Conservation (phyloP, 2,888 invertebrate genomes). For the Anaspis maculata region DNA sequence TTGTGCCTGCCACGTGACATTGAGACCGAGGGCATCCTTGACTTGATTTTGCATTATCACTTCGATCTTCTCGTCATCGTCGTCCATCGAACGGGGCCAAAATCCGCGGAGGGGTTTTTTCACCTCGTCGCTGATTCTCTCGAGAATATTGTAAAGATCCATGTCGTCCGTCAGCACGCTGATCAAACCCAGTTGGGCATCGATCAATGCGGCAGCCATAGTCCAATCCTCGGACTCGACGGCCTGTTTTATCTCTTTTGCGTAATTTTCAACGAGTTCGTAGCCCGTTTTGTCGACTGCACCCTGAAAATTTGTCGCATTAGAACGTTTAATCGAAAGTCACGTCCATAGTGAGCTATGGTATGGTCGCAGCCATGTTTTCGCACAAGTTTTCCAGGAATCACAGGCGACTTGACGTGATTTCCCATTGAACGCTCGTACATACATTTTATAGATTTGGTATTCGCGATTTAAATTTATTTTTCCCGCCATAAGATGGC, state of each 20-base stretch:
- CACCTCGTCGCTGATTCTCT: no score
- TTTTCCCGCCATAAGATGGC: no score
- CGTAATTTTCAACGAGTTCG: slow-evolving; percentile 45
- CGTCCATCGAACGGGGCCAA: no score
- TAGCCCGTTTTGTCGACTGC: slow-evolving; percentile 62
- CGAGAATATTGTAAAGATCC: slow-evolving; percentile 24
- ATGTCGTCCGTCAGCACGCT: slow-evolving; percentile 9
- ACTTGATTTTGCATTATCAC: slow-evolving; percentile 66
- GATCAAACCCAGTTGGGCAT: slow-evolving; percentile 1
- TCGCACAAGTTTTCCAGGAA: no score
- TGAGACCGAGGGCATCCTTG: slow-evolving; percentile 54
- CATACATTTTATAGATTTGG: no score
- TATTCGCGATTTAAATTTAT: no score
- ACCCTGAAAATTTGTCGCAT: slow-evolving; percentile 46
- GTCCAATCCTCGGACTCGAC: not conserved
- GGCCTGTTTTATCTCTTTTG: slow-evolving; percentile 5
- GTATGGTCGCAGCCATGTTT: no score
- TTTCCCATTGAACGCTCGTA: no score
- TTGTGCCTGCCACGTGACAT: slow-evolving; percentile 33
- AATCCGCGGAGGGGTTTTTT: no score
- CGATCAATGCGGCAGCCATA: not conserved
- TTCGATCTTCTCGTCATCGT: slow-evolving; percentile 25
- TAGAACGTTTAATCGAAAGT: no score
- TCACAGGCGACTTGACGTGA: no score
- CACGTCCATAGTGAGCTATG: no score